phyloP scores from a whole-genome alignment of 2,888 invertebrate species.

The Cephus spinipes region DNA sequence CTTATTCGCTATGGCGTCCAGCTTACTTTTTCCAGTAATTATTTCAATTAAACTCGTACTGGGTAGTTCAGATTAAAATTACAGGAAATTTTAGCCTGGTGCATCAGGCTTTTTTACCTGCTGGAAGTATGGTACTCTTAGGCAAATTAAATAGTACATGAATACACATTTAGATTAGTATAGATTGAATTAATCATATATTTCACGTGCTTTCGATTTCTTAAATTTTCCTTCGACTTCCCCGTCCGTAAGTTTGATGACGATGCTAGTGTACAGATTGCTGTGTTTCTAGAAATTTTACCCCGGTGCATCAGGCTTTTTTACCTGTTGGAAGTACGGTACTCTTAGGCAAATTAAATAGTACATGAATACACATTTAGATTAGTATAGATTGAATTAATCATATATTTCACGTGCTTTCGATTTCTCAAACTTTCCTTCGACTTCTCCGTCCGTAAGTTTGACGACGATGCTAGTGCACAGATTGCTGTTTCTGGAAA shows the following conservation, averaged over 20 bases:
- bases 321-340: not conserved
- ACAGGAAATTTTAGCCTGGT: not conserved
- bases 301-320: not conserved
- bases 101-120: not conserved
- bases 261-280: not conserved
- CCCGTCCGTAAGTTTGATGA: not conserved
- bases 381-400: not conserved
- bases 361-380: fast-evolving
- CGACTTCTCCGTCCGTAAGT: not conserved
- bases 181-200: not conserved
- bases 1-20: not conserved
- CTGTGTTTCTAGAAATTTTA: not conserved
- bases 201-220: not conserved
- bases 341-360: not conserved
- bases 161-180: not conserved
- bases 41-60: slow-evolving; percentile 30
- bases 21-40: slow-evolving; percentile 26
- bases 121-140: not conserved
- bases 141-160: not conserved
- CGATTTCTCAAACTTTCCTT: not conserved
- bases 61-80: not conserved
- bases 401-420: too few species aligned
- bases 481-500: too few species aligned
- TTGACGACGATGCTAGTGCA: not conserved
- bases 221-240: not conserved